Conservation (phyloP, 2,888 invertebrate genomes). For the Ormyrus pomaceus region DNA sequence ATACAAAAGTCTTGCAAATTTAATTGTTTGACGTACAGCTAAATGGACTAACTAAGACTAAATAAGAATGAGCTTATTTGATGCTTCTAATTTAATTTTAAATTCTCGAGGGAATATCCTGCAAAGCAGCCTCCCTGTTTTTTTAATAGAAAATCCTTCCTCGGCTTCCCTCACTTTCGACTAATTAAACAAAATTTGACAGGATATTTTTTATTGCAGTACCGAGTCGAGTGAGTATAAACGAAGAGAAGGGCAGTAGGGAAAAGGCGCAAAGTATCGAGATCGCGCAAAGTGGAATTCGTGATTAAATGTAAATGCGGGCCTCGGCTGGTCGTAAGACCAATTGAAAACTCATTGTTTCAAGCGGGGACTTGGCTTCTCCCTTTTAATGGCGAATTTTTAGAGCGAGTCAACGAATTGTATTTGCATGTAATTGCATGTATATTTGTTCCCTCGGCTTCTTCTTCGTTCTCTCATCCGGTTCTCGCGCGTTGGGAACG, state of each 20-base stretch:
- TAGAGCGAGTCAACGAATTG: constrained; percentile 47
- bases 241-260: background rate
- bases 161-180: background rate
- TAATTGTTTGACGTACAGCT: no score
- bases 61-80: no score
- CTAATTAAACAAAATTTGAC: constrained; percentile 5
- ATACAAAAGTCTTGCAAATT: no score
- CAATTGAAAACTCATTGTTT: constrained; percentile 57
- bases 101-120: no score
- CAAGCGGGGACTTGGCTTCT: background rate
- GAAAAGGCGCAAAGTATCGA: constrained; percentile 8
- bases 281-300: constrained; percentile 21
- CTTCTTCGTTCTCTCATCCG: background rate
- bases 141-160: no score
- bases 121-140: no score
- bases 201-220: constrained; percentile 10
- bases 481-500: background rate
- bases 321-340: background rate
- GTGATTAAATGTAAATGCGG: constrained; percentile 49
- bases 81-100: no score
- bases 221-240: background rate
- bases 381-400: constrained; percentile 46
- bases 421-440: constrained; percentile 58
- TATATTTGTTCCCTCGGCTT: constrained; percentile 47
- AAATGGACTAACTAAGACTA: no score